phyloP scores from a whole-genome alignment of 2,797 vertebrate genomes.

The Acropternis orthonyx region DNA sequence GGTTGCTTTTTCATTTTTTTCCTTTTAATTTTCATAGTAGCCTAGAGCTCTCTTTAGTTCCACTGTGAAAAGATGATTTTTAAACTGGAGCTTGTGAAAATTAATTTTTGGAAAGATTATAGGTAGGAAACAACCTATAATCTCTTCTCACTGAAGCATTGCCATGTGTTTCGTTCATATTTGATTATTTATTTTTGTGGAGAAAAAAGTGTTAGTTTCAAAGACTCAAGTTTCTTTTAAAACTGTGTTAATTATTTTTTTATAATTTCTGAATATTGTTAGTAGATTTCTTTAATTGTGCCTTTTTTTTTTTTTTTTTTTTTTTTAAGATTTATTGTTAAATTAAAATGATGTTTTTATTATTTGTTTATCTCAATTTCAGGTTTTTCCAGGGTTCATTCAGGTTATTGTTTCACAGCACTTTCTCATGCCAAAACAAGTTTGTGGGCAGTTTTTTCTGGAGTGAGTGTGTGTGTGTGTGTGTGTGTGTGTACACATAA shows the following conservation, averaged over 20 bases:
- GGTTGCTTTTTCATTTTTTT: not conserved
- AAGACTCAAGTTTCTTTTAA: not conserved
- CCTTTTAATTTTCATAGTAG: not conserved
- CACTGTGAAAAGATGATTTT: not conserved
- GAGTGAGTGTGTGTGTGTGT: too few species aligned
- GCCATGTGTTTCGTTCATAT: not conserved
- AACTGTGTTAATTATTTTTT: not conserved
- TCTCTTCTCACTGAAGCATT: not conserved
- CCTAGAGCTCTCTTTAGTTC: not conserved
- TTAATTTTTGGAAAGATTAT: not conserved
- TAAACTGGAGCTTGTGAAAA: not conserved
- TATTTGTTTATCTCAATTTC: not conserved
- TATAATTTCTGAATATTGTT: not conserved
- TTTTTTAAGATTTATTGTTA: not conserved
- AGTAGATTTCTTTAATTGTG: not conserved
- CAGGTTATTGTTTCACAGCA: not conserved
- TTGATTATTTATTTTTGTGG: not conserved
- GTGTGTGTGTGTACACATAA: not conserved
- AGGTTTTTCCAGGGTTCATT: not conserved
- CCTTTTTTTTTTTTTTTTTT: not conserved
- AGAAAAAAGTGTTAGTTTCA: not conserved
- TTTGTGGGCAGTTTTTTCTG: not conserved
- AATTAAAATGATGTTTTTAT: not conserved
- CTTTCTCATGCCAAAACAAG: not conserved
- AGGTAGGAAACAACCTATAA: not conserved